These are phyloP conservation scores for Okapia johnstoni DNA, from an alignment of 2,113 vertebrate genomes.

Conservation along the genomic window DNA sequence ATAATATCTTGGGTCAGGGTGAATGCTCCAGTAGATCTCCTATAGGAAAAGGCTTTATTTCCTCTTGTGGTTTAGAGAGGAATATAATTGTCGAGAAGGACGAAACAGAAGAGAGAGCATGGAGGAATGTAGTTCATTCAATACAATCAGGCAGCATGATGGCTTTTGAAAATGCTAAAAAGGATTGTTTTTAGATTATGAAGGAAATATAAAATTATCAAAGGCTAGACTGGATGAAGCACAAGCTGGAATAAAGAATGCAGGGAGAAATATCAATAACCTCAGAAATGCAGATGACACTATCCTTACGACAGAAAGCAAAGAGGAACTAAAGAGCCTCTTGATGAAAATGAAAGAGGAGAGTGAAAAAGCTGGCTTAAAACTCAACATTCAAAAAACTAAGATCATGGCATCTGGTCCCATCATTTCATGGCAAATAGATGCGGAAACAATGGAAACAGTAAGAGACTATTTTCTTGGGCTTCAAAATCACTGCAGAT, in stretches of 20 bases:
- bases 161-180: neutral
- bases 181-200: neutral
- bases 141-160: neutral
- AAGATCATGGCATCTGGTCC: neutral
- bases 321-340: neutral
- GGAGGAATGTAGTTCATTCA: neutral
- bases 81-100: neutral
- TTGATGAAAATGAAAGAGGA: neutral
- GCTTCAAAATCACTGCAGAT: neutral
- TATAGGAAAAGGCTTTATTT: neutral
- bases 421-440: neutral
- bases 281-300: neutral
- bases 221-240: neutral
- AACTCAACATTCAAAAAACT: neutral
- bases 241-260: neutral
- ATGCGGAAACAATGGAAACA: neutral
- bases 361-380: neutral
- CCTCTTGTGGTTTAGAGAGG: neutral
- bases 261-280: neutral
- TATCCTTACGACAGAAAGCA: neutral
- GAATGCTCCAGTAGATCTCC: neutral
- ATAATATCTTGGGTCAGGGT: neutral
- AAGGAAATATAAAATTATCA: neutral
- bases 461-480: neutral
- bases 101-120: neutral